Evolutionary conservation across 2,797 vertebrate species (phyloP), one percentile per base, ranked within the genome.

Genomic region (Triplophysa yarkandensis): DNA sequence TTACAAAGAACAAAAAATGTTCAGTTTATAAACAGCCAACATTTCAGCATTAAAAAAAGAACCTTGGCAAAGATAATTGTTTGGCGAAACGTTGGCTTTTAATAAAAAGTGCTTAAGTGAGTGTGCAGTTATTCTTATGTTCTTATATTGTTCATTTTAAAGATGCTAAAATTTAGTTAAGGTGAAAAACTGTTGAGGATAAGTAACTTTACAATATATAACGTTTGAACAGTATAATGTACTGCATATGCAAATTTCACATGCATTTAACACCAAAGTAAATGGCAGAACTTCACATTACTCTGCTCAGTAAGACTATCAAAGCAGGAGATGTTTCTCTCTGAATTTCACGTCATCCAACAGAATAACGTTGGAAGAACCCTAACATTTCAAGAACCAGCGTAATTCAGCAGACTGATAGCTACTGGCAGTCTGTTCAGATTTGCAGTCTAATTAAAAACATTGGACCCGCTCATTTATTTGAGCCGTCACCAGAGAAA

Each of bases 401-500:
- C 1, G n/a, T 28, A 25, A 50, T 34, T 43, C 28, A 36, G 48
- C 17, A 63, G 41, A n/a, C 57, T 61, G 54, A 57, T 13, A n/a
- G 36, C 62, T 71, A 44, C 66, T 72, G 44, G 41, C 76, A 85
- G 74, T 44, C 34, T 7, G 65, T 77, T 72, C 70, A 72, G 25
- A 71, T 83, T 86, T 82, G 64, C 64, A 19, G 71, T 89, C 86
- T 91, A 91, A 91, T 91, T 92, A 90, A 88, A 91, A 88, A 84
- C 81, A 77, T 9, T 21, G 71, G 82, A 87, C 83, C 77, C 81
- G 88, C 90, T 94, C 90, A 92, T 95, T 92, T 92, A 90, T 94
- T 91, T 88, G 91, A 89, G 88, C 87, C 91, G 88, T 94, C 93
- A 91, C 93, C 92, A 93, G 90, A 88, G 93, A 89, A 90, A 92